Percentiles rank a stretch among this genome's conserved stretches.
Conservation (phyloP, 1,140 invertebrate genomes). For the Temnothorax nylanderi region DNA sequence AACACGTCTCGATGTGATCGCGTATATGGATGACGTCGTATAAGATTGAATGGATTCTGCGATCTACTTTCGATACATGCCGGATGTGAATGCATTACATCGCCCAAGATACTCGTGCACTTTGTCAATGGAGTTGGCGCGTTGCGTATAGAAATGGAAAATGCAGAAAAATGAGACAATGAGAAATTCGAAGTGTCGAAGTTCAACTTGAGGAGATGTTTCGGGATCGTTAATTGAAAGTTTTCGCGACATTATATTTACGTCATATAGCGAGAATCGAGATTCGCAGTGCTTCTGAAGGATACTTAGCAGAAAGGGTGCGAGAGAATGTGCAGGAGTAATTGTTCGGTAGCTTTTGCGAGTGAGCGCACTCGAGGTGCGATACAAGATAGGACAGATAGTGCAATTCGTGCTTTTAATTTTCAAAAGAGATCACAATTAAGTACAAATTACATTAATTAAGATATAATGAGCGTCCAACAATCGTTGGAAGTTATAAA, state of each 20-base stretch:
- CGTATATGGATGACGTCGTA: slow-evolving; percentile 51
- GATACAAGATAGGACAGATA: background rate
- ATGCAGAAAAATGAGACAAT: background rate
- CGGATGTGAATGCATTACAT: background rate
- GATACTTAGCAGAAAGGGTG: slow-evolving; percentile 5
- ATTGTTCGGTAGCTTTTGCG: slow-evolving; percentile 12
- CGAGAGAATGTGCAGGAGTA: slow-evolving; percentile 19
- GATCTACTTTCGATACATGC: background rate
- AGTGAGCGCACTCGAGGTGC: slow-evolving; percentile 26
- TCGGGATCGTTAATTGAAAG: background rate
- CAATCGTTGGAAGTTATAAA: background rate
- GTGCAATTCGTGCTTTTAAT: slow-evolving; percentile 42
- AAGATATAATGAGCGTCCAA: background rate
- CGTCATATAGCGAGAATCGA: background rate
- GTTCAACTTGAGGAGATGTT: background rate
- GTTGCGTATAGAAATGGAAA: background rate
- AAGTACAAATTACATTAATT: background rate
- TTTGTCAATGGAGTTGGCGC: background rate
- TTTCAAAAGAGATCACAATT: background rate
- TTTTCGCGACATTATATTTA: slow-evolving; percentile 20
- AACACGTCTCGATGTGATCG: slow-evolving; percentile 20
- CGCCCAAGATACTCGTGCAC: background rate
- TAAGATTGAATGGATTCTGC: background rate
- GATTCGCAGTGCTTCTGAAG: slow-evolving; percentile 29
- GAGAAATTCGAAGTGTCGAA: slow-evolving; percentile 28